phyloP scores from a whole-genome alignment of 2,888 invertebrate genomes.

The Tetropium fuscum region DNA sequence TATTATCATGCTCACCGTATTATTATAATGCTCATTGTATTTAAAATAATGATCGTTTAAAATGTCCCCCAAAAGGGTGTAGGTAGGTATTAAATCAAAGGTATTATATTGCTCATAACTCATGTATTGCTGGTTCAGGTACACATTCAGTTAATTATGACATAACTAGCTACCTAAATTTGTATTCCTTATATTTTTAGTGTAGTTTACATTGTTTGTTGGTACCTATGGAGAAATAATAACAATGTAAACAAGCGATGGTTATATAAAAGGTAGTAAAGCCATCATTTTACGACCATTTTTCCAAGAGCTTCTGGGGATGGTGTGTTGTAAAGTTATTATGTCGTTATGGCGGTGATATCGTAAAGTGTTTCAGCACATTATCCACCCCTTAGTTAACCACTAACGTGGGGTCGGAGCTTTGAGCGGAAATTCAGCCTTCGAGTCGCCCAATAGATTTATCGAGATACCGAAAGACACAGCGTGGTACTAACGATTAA shows the following conservation, averaged over 20 bases:
- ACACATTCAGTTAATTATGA: too few relatives aligned
- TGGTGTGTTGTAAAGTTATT: slow-evolving; percentile 53
- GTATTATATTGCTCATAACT: too few relatives aligned
- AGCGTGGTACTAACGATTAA: background rate
- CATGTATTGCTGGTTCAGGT: too few relatives aligned
- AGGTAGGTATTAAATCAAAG: too few relatives aligned
- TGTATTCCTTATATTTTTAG: too few relatives aligned
- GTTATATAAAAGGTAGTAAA: slow-evolving; percentile 34
- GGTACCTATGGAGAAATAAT: slow-evolving; percentile 1
- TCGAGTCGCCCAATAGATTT: slow-evolving; percentile 20
- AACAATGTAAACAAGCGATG: slow-evolving; percentile 41
- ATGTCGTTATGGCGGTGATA: slow-evolving; percentile 56
- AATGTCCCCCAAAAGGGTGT: too few relatives aligned
- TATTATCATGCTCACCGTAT: too few relatives aligned
- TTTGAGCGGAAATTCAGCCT: slow-evolving; percentile 24
- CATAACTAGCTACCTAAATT: too few relatives aligned
- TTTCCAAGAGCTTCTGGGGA: slow-evolving; percentile 41
- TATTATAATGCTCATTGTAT: too few relatives aligned
- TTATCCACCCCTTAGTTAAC: slow-evolving; percentile 54
- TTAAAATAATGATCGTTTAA: too few relatives aligned
- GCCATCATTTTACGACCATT: slow-evolving; percentile 46
- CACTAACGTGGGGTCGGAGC: slow-evolving; percentile 39
- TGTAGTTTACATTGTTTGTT: background rate
- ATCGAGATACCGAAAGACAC: slow-evolving; percentile 12
- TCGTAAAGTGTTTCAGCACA: slow-evolving; percentile 60